phyloP scores from a whole-genome alignment of 1,140 invertebrate genomes.

The Drosophila saltans region DNA sequence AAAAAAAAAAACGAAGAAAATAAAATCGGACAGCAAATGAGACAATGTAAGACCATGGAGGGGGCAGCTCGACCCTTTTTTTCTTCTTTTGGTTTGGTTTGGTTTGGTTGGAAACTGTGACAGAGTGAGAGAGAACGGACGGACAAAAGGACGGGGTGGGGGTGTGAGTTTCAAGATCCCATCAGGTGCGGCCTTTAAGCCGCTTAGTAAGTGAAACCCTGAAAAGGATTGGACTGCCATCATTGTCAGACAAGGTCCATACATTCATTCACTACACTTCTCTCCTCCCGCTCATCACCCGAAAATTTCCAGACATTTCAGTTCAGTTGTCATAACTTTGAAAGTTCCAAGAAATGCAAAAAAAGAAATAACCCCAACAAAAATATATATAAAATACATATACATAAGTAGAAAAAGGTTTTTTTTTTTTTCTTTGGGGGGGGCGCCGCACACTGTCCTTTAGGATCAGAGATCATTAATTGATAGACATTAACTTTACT shows the following conservation, averaged over 20 bases:
- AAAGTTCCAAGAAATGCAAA: conserved; percentile 71
- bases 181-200: conserved; percentile 74
- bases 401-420: conserved; percentile 47
- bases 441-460: conserved; percentile 41
- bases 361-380: conserved; percentile 30
- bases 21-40: conserved; percentile 17
- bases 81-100: too few species aligned
- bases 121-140: background rate
- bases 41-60: conserved; percentile 1
- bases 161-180: conserved; percentile 11
- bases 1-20: conserved; percentile 15
- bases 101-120: background rate
- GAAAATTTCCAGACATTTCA: background rate
- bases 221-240: conserved; percentile 41
- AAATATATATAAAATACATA: conserved; percentile 20
- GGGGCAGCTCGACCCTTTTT: too few species aligned
- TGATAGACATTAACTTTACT: too few species aligned
- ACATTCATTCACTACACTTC: conserved; percentile 33
- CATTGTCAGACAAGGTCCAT: conserved; percentile 44
- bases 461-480: too few species aligned
- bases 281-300: conserved; percentile 16
- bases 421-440: background rate
- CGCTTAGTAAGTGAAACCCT: conserved; percentile 77
- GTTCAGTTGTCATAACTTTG: conserved; percentile 71
- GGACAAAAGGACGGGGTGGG: background rate